phyloP scores from a whole-genome alignment of 2,113 vertebrate genomes.

The Charina bottae region DNA sequence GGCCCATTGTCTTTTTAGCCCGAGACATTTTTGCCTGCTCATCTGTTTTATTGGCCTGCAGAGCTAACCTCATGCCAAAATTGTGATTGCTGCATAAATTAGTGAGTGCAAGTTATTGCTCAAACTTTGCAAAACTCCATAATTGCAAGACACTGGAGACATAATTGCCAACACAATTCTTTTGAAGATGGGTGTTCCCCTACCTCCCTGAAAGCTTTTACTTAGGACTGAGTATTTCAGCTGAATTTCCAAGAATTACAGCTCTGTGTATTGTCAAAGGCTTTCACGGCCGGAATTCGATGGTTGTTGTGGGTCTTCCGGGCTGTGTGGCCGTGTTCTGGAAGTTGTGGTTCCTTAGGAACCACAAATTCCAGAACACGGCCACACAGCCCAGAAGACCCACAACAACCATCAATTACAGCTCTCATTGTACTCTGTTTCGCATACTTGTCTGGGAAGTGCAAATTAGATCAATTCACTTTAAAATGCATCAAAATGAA shows the following conservation, averaged over 20 bases:
- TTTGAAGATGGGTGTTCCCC: background rate
- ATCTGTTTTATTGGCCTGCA: conserved; percentile 58
- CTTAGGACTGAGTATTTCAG: conserved; percentile 18
- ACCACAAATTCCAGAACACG: too few relatives aligned
- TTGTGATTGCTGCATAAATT: conserved; percentile 68
- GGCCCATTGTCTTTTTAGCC: conserved; percentile 53
- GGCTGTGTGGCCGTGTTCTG: too few relatives aligned
- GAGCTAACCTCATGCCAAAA: conserved; percentile 58
- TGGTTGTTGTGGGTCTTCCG: too few relatives aligned
- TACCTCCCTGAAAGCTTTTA: background rate
- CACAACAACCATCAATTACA: too few relatives aligned
- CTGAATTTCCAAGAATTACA: conserved; percentile 38
- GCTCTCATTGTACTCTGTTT: background rate
- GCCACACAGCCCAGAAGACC: too few relatives aligned
- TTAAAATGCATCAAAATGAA: background rate
- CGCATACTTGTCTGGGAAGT: too few relatives aligned
- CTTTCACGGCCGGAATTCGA: too few relatives aligned
- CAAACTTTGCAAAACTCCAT: conserved; percentile 58
- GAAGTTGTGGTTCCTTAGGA: too few relatives aligned
- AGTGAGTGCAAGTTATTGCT: conserved; percentile 58
- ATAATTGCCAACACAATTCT: conserved; percentile 52
- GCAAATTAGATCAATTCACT: too few relatives aligned
- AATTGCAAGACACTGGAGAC: conserved; percentile 44
- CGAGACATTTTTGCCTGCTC: conserved; percentile 62
- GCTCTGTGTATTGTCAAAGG: too few relatives aligned